Evolutionary conservation across 2,113 vertebrate species (phyloP).

Genomic region (Aptenodytes forsteri): DNA sequence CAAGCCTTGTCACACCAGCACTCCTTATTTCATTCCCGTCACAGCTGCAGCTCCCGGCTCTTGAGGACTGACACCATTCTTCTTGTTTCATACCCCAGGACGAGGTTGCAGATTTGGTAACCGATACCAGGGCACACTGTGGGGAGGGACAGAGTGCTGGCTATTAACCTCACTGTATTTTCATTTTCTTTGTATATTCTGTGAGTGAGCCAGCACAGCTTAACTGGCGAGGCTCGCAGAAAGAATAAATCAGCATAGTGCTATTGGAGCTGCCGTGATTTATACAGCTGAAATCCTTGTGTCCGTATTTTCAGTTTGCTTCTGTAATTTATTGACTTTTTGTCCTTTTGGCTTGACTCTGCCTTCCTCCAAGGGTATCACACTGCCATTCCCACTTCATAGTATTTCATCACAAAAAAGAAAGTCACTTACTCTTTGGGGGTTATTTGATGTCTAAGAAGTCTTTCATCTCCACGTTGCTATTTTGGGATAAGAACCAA

Average conservation of each 20-base stretch:
- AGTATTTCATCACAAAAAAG: background rate
- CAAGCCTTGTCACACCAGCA: background rate
- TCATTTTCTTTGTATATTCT: background rate
- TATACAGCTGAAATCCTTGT: constrained; percentile 27
- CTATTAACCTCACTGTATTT: background rate
- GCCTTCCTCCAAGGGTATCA: constrained; percentile 13
- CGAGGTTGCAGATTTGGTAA: background rate
- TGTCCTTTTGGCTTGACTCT: constrained; percentile 42
- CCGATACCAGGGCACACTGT: background rate
- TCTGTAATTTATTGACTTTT: constrained; percentile 54
- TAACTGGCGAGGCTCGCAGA: background rate
- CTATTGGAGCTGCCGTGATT: background rate
- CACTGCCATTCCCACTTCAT: background rate
- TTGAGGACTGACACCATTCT: background rate
- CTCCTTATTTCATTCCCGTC: background rate
- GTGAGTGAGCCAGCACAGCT: background rate
- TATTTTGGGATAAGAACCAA: background rate
- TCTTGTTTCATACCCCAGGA: background rate
- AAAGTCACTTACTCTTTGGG: background rate
- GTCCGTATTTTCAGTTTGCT: constrained; percentile 14
- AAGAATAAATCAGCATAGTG: constrained; percentile 25
- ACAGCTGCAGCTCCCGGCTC: constrained; percentile 6
- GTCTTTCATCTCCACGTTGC: background rate
- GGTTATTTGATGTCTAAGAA: background rate
- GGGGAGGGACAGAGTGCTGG: background rate